These are phyloP conservation scores for Sorex fumeus DNA, from an alignment of 2,113 vertebrate genomes.

Conservation along the genomic window DNA sequence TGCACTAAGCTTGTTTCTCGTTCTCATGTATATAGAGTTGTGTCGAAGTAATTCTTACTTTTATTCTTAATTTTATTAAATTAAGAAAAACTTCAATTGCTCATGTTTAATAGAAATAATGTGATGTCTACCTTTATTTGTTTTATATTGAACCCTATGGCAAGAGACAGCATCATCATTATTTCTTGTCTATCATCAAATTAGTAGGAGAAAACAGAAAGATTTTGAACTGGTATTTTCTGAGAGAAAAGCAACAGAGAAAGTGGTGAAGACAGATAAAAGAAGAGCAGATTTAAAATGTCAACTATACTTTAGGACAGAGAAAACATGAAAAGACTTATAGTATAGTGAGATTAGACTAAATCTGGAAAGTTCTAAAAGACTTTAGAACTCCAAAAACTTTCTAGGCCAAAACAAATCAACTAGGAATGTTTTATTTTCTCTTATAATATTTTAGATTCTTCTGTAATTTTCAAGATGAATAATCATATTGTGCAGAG, in stretches of 20 bases:
- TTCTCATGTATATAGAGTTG: slow-evolving; percentile 47
- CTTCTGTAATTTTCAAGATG: background rate
- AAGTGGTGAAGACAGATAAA: slow-evolving; percentile 59
- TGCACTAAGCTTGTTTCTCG: background rate
- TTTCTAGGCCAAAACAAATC: slow-evolving; percentile 16
- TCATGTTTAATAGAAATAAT: slow-evolving; percentile 73
- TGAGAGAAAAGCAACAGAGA: slow-evolving; percentile 68
- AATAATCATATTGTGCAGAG: slow-evolving; percentile 37
- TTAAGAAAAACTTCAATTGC: slow-evolving; percentile 66
- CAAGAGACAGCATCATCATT: slow-evolving; percentile 67
- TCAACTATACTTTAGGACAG: slow-evolving; percentile 42
- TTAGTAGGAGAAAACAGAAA: slow-evolving; percentile 9
- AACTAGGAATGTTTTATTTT: slow-evolving; percentile 33
- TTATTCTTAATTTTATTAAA: no score
- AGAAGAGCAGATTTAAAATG: slow-evolving; percentile 58
- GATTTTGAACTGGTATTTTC: slow-evolving; percentile 35
- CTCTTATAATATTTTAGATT: slow-evolving; percentile 1
- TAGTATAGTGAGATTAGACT: slow-evolving; percentile 27
- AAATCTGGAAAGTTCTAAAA: slow-evolving; percentile 59
- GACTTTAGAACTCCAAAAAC: slow-evolving; percentile 52
- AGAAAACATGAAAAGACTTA: slow-evolving; percentile 60
- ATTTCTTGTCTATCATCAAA: slow-evolving; percentile 73
- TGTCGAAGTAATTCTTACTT: slow-evolving; percentile 64
- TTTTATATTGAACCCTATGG: slow-evolving; percentile 79
- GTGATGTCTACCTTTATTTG: slow-evolving; percentile 77